Conservation (phyloP, 2,797 vertebrate genomes). For the Phrynocephalus forsythii region DNA sequence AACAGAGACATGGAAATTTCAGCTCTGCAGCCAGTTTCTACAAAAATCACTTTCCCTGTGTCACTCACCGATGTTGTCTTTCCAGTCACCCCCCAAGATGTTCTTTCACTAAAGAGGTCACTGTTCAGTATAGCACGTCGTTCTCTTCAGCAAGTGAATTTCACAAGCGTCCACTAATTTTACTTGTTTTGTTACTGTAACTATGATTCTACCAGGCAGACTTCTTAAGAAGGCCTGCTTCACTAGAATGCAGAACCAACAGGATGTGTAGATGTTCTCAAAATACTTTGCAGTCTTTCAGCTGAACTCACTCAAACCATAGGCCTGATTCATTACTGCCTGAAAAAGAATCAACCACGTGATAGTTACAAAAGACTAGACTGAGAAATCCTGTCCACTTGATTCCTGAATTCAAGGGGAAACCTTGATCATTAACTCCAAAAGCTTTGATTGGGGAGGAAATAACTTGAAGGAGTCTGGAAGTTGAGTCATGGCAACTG, state of each 20-base stretch:
- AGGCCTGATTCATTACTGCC: background rate
- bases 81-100: background rate
- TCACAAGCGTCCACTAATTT: background rate
- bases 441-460: too few relatives aligned
- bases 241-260: background rate
- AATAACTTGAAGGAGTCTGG: too few relatives aligned
- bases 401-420: too few relatives aligned
- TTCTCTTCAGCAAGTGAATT: background rate
- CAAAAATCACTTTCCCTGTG: constrained; percentile 2
- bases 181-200: background rate
- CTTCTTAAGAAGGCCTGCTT: background rate
- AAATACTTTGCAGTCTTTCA: too few relatives aligned
- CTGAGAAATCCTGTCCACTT: background rate
- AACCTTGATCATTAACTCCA: too few relatives aligned
- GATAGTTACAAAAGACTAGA: background rate
- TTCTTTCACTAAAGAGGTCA: constrained; percentile 3
- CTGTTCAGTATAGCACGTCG: background rate
- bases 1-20: constrained; percentile 2
- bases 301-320: background rate
- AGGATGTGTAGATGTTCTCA: background rate
- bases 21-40: constrained; percentile 3
- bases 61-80: background rate
- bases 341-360: background rate
- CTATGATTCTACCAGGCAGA: background rate
- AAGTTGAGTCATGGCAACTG: too few relatives aligned